phyloP scores from a whole-genome alignment of 2,113 vertebrate genomes.

The Salvelinus namaycush region DNA sequence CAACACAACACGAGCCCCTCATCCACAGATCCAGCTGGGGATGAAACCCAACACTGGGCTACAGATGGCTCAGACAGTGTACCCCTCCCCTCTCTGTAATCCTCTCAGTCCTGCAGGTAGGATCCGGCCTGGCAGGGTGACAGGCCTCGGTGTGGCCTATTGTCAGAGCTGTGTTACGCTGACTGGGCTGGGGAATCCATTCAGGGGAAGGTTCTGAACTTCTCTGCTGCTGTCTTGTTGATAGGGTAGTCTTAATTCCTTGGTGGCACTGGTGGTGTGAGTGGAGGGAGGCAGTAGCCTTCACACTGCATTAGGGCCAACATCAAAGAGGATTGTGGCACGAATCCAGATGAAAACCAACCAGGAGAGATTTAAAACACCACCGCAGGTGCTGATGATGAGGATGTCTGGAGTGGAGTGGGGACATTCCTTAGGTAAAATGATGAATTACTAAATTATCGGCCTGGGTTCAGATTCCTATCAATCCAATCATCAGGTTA shows the following conservation, averaged over 20 bases:
- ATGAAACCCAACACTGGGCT: background rate
- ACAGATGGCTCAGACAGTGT: background rate
- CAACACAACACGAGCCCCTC: background rate
- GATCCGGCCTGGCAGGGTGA: background rate
- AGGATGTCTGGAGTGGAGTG: background rate
- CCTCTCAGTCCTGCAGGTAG: background rate
- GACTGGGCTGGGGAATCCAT: conserved; percentile 10
- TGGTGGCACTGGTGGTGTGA: background rate
- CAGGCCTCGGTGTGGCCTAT: background rate
- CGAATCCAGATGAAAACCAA: conserved; percentile 50
- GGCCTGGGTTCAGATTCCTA: conserved; percentile 27
- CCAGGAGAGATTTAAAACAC: conserved; percentile 20
- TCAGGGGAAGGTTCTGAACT: no score
- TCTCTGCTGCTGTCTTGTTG: no score
- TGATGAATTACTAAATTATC: conserved; percentile 58
- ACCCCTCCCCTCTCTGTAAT: background rate
- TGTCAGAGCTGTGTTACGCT: no score
- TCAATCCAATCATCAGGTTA: background rate
- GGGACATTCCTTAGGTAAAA: conserved; percentile 52
- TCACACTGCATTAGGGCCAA: conserved; percentile 48
- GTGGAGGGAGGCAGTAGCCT: background rate
- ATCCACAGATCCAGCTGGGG: background rate
- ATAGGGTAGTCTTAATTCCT: background rate
- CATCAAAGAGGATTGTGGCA: conserved; percentile 69
- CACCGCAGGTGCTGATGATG: conserved; percentile 49